A percentile compares a stretch with the other conserved stretches of the same genome.
Conservation (phyloP, 2,797 vertebrate species). For the Poeciliopsis presidionis region DNA sequence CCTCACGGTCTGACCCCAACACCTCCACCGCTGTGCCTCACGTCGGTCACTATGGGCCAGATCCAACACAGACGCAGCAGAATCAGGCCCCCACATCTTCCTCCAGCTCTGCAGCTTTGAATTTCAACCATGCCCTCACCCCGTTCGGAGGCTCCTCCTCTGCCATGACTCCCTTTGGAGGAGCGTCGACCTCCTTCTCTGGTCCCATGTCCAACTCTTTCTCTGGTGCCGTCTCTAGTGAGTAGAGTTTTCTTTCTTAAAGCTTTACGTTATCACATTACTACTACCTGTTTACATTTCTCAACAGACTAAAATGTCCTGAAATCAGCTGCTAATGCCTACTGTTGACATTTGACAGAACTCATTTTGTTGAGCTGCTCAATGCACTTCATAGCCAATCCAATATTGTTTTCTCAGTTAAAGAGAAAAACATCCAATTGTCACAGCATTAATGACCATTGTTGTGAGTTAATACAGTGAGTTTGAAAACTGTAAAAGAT, state of each 20-base stretch:
- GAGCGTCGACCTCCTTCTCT: slow-evolving; percentile 89
- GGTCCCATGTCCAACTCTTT: slow-evolving; percentile 88
- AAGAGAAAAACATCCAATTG: neutral
- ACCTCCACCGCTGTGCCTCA: slow-evolving; percentile 77
- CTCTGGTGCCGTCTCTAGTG: slow-evolving; percentile 89
- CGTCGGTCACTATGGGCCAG: slow-evolving; percentile 86
- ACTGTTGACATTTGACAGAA: neutral
- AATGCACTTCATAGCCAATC: neutral
- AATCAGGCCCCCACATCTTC: slow-evolving; percentile 79
- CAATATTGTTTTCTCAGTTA: neutral
- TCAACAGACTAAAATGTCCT: neutral
- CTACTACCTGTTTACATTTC: neutral
- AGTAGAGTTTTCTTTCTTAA: slow-evolving; percentile 27
- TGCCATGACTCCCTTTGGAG: slow-evolving; percentile 92
- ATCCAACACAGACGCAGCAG: slow-evolving; percentile 86
- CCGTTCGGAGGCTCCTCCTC: slow-evolving; percentile 90
- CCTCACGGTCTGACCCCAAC: slow-evolving; percentile 79
- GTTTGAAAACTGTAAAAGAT: neutral
- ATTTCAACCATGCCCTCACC: slow-evolving; percentile 89
- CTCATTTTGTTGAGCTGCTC: neutral
- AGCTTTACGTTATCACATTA: neutral
- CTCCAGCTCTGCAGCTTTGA: slow-evolving; percentile 81
- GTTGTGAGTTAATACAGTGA: neutral
- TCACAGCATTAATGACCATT: neutral
- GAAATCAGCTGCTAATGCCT: neutral